Evolutionary conservation across 2,797 vertebrate species (phyloP).

Genomic region (Anolis apletophallus): DNA sequence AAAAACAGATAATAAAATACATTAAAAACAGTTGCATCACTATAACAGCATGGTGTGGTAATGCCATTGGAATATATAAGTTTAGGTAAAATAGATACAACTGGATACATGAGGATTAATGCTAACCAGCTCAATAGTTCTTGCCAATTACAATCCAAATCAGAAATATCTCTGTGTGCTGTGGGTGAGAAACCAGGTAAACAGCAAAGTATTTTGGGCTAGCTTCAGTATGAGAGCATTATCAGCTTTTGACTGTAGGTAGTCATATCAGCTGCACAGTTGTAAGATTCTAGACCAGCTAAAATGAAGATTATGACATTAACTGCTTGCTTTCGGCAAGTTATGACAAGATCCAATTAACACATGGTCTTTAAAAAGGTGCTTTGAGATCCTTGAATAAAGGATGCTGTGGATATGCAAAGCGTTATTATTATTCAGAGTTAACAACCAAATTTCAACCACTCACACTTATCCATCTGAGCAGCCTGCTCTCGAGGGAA

Average conservation of each 20-base stretch:
- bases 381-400: constrained; percentile 74
- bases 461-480: constrained; percentile 78
- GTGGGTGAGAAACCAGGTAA: not conserved
- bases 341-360: constrained; percentile 66
- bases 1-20: too few species aligned
- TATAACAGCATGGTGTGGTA: too few species aligned
- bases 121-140: not conserved
- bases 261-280: not conserved
- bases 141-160: not conserved
- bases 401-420: constrained; percentile 76
- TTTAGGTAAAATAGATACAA: not conserved
- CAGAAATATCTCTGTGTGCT: not conserved
- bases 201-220: not conserved
- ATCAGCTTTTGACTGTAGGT: not conserved
- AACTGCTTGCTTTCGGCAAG: constrained; percentile 62
- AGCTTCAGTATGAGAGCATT: not conserved
- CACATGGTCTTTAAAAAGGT: constrained; percentile 65
- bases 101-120: not conserved
- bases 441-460: constrained; percentile 80
- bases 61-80: too few species aligned
- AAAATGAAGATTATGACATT: constrained; percentile 33
- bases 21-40: too few species aligned
- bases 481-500: constrained; percentile 76
- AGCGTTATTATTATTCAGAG: constrained; percentile 80
- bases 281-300: not conserved